phyloP scores from a whole-genome alignment of 2,797 vertebrate genomes.

The Gymnothorax reevesii region DNA sequence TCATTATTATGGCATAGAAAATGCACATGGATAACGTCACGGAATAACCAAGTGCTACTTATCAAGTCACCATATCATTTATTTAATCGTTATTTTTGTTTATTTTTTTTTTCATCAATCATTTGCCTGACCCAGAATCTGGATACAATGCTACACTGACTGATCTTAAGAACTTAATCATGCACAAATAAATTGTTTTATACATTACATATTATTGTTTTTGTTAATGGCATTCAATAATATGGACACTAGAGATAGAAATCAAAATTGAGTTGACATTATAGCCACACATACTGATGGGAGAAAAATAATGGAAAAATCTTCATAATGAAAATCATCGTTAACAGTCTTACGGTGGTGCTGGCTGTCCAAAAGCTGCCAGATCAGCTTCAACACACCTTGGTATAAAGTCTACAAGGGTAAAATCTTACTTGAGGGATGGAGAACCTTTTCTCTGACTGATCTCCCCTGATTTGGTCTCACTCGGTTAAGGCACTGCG shows the following conservation, averaged over 20 bases:
- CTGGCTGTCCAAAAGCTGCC: too few relatives aligned
- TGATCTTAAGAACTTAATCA: neutral
- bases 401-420: too few relatives aligned
- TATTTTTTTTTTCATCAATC: neutral
- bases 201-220: neutral
- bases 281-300: neutral
- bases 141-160: neutral
- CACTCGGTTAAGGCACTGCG: too few relatives aligned
- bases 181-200: neutral
- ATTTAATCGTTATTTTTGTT: neutral
- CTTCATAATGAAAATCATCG: too few relatives aligned
- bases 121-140: neutral
- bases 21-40: neutral
- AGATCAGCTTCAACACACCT: too few relatives aligned
- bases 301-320: too few relatives aligned
- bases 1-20: neutral
- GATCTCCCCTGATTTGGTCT: too few relatives aligned
- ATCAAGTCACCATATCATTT: neutral
- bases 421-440: too few relatives aligned
- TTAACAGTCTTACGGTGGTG: too few relatives aligned
- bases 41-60: neutral
- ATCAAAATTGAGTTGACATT: neutral
- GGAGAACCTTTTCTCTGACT: too few relatives aligned
- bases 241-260: neutral
- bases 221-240: neutral